Base-by-base conservation (phyloP, 2,888 invertebrate species). In the Orthosia incerta region DNA sequence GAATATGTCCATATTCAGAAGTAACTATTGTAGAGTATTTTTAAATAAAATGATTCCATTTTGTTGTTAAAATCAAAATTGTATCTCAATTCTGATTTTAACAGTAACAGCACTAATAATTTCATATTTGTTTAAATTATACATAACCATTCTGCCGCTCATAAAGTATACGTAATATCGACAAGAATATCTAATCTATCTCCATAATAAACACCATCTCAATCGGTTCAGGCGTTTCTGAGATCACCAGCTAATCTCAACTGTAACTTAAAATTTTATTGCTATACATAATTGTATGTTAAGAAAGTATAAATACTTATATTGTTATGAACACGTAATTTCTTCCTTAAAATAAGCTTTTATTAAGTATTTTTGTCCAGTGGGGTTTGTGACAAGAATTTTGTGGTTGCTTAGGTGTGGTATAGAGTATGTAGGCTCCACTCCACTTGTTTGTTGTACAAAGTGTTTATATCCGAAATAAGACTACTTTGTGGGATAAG, bases 211-310 rank as follows among this genome's bases (percentile, higher is more conserved):
- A 53, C n/a, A 63, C 39, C 3, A 51, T 69, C 56, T 50, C 51
- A 72, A 80, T 64, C 81, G 75, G 83, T 75, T 79, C 53, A 75
- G 71, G 69, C 85, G 83, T 83, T 82, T 73, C 83, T 82, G 75
- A 81, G 69, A 76, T 69, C 31, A 31, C 12, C 46, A 56, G 39
- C 64, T 71, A 69, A 82, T 75, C 48, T 83, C 56, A 64, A 78
- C 2, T 51, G 2, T 78, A 50, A 59, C 13, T 9, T 71, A 61
- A 12, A 51, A 61, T 45, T 48, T n/a, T 45, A 60, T 23, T 48
- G 9, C 57, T 55, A 48, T 45, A 53, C 0, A 20, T 12, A 50
- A 3, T 53, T 53, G 16, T 59, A 31, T 0, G 0, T 39, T 39
- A 39, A 39, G 39, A 53, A 12, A 31, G 18, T 45, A 50, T 45